A percentile compares a stretch with the other conserved stretches of the same genome.
Conservation (phyloP, 2,888 invertebrate species). For the Blomia tropicalis region DNA sequence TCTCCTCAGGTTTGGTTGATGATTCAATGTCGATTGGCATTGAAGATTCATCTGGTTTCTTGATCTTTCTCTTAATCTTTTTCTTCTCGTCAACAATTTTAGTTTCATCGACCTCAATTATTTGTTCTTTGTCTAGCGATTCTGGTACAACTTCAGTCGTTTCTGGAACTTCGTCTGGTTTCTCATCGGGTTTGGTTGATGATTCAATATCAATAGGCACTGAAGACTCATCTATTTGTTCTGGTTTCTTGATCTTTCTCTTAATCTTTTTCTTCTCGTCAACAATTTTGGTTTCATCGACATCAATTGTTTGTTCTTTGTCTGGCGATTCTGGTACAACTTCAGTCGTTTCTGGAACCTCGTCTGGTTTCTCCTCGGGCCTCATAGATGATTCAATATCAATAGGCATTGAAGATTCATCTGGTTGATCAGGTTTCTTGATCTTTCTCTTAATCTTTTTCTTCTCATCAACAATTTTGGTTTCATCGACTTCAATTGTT, state of each 20-base stretch:
- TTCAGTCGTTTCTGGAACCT: conserved; percentile 25
- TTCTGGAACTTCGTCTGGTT: no score
- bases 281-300: neutral
- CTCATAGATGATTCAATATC: conserved; percentile 23
- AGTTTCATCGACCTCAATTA: no score
- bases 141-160: no score
- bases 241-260: conserved; percentile 11
- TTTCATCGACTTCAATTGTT: conserved; percentile 14
- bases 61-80: no score
- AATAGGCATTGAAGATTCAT: conserved; percentile 6
- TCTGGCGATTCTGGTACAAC: neutral
- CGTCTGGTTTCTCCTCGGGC: conserved; percentile 18
- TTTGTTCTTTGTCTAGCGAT: no score
- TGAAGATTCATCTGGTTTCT: no score
- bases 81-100: no score
- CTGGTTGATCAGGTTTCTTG: neutral
- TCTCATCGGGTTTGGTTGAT: no score
- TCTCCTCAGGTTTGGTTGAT: no score
- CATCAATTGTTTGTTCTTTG: neutral
- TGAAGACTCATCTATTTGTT: conserved; percentile 5
- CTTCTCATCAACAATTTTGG: neutral
- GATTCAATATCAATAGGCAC: no score
- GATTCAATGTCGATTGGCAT: no score
- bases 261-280: neutral
- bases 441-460: conserved; percentile 11